These are phyloP conservation scores for Cotesia chilonis DNA, from an alignment of 1,140 invertebrate species.

Conservation along the genomic window DNA sequence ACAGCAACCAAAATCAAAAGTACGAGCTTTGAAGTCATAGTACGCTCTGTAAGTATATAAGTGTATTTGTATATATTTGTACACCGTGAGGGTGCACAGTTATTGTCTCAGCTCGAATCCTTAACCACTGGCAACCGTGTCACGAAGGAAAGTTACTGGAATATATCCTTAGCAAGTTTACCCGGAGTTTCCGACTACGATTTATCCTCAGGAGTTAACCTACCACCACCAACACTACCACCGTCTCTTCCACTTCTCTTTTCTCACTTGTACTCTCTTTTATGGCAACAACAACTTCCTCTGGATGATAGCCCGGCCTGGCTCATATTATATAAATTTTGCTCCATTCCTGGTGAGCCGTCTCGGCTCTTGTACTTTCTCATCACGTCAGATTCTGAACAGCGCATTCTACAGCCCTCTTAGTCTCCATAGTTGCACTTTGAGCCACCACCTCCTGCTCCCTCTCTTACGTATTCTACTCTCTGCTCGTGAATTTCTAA, in stretches of 20 bases:
- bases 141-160: conserved; percentile 23
- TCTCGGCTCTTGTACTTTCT: conserved; percentile 17
- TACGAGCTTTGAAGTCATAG: conserved; percentile 43
- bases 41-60: conserved; percentile 13
- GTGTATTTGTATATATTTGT: neutral
- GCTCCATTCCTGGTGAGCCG: no score
- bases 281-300: no score
- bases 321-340: no score
- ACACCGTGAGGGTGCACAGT: neutral
- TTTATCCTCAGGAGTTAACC: conserved; percentile 37
- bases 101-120: conserved; percentile 3
- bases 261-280: no score
- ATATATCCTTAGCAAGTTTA: conserved; percentile 28
- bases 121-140: conserved; percentile 7
- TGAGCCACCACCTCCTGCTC: conserved; percentile 13
- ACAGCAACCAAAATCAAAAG: conserved; percentile 39
- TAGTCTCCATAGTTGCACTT: no score
- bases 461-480: conserved; percentile 25
- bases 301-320: no score
- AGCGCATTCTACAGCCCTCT: no score
- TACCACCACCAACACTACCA: no score
- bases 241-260: no score
- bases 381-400: neutral
- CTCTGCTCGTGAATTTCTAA: no score
- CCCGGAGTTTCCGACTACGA: conserved; percentile 35